Conservation (phyloP, 2,797 vertebrate species). For the Chelidonichthys spinosus region DNA sequence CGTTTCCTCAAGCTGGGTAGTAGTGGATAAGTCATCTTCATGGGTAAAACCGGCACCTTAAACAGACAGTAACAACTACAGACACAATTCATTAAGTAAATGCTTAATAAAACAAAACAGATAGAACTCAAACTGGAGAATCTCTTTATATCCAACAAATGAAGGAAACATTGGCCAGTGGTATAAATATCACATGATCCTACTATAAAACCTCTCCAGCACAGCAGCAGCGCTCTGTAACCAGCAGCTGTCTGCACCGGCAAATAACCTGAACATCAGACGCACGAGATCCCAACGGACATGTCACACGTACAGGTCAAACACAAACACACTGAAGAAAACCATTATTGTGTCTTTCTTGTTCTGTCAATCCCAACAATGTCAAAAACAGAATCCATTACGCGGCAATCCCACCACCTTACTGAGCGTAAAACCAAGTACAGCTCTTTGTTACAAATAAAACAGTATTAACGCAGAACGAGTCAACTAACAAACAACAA, state of each 20-base stretch:
- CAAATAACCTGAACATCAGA: slow-evolving; percentile 12
- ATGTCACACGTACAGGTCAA: background rate
- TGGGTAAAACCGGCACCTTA: no score
- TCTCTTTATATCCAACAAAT: slow-evolving; percentile 46
- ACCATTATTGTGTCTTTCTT: background rate
- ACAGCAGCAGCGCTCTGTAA: background rate
- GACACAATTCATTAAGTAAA: background rate
- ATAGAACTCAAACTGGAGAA: slow-evolving; percentile 30
- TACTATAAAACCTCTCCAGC: slow-evolving; percentile 13
- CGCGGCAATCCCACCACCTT: slow-evolving; percentile 3
- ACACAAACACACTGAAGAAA: background rate
- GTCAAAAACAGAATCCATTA: background rate
- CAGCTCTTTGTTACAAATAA: slow-evolving; percentile 2
- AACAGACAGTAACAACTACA: background rate
- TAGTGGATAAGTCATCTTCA: background rate
- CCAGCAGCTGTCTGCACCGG: slow-evolving; percentile 6
- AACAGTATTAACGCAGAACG: background rate
- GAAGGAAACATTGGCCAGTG: slow-evolving; percentile 28
- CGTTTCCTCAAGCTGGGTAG: background rate
- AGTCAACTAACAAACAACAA: background rate
- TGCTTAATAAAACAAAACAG: background rate
- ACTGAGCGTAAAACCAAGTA: background rate
- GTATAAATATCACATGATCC: slow-evolving; percentile 8
- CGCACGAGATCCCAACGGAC: background rate
- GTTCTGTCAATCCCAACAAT: background rate